These are phyloP conservation scores for Bucorvus abyssinicus DNA, from an alignment of 2,797 vertebrate species.

Conservation along the genomic window DNA sequence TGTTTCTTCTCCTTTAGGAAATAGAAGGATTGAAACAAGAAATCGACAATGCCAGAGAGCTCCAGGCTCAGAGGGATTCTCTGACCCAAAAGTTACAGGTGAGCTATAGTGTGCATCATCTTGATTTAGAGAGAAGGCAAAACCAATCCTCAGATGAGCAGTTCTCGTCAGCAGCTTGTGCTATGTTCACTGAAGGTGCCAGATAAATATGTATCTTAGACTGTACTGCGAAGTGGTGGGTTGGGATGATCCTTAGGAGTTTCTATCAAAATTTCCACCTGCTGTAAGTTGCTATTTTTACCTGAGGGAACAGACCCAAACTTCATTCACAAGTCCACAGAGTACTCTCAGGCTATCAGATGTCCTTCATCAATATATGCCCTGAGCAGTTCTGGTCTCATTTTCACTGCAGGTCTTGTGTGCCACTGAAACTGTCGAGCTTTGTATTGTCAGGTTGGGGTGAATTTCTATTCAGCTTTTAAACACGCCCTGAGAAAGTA, in stretches of 20 bases:
- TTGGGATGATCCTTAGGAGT: background rate
- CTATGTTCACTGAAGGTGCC: background rate
- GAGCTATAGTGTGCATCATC: slow-evolving; percentile 5
- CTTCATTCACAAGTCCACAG: background rate
- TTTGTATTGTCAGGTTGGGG: background rate
- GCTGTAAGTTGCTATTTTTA: background rate
- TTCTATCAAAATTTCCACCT: background rate
- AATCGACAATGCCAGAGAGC: slow-evolving; percentile 91
- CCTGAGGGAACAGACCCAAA: background rate
- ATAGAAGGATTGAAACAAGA: slow-evolving; percentile 96
- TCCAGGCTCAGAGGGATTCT: slow-evolving; percentile 94
- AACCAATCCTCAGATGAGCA: background rate
- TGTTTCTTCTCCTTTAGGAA: slow-evolving; percentile 81
- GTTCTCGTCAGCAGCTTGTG: background rate
- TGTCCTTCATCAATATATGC: background rate
- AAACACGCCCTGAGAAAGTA: background rate
- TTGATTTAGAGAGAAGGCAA: background rate
- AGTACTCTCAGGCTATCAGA: background rate
- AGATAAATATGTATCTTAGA: background rate
- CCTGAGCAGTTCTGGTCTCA: background rate
- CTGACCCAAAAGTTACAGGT: slow-evolving; percentile 94
- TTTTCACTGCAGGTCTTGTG: background rate
- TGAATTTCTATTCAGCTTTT: background rate
- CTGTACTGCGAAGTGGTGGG: background rate
- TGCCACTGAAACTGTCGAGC: background rate